Conservation (phyloP, 2,797 vertebrate genomes). For the Darevskia mixta region DNA sequence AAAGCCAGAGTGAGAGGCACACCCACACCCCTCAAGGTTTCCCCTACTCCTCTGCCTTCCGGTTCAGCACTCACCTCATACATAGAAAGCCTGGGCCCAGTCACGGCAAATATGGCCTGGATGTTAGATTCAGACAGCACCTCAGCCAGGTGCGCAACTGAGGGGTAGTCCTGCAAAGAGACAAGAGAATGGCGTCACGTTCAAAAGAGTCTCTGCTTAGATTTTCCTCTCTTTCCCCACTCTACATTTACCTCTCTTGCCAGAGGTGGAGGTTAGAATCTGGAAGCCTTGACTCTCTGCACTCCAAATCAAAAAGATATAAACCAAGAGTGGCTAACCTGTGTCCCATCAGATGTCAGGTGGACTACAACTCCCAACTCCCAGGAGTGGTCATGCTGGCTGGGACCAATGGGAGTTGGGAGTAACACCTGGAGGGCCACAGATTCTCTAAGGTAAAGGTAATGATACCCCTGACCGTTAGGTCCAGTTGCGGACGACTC, state of each 20-base stretch:
- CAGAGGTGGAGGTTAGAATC: no score
- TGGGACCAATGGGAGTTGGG: no score
- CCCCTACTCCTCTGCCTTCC: neutral
- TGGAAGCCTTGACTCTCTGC: neutral
- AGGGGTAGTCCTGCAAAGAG: slow-evolving; percentile 83
- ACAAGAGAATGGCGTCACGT: neutral
- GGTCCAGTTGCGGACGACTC: no score
- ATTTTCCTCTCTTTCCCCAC: neutral
- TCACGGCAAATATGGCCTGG: slow-evolving; percentile 87
- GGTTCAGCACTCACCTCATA: slow-evolving; percentile 76
- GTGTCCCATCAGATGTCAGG: no score
- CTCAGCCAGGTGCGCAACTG: slow-evolving; percentile 82
- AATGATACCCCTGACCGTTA: no score
- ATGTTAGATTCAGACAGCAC: slow-evolving; percentile 83
- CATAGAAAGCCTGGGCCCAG: slow-evolving; percentile 71
- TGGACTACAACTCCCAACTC: neutral
- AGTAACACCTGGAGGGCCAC: no score
- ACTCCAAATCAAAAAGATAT: neutral
- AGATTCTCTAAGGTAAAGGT: no score
- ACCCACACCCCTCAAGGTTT: accelerated
- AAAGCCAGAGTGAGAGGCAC: no score
- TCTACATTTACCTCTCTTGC: neutral
- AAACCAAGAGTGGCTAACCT: no score
- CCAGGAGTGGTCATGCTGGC: no score
- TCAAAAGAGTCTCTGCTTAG: neutral